These are phyloP conservation scores for Andrena trimmerana DNA, from an alignment of 2,888 invertebrate species.

Conservation along the genomic window DNA sequence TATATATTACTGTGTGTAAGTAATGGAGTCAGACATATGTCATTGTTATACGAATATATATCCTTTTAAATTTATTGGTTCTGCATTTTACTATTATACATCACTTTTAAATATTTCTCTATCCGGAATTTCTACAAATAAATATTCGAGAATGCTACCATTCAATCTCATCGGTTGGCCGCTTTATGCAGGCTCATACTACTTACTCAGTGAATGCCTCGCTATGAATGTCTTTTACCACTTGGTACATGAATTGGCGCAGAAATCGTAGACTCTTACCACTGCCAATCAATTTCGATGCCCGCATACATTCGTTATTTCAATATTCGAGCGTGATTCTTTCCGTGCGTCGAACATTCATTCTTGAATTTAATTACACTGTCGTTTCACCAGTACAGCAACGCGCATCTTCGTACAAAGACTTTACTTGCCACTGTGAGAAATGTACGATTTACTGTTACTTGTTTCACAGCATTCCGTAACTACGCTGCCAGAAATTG, in stretches of 20 bases:
- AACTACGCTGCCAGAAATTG: slow-evolving; percentile 8
- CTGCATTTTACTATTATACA: slow-evolving; percentile 1
- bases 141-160: background rate
- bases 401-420: background rate
- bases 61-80: slow-evolving; percentile 8
- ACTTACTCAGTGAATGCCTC: background rate
- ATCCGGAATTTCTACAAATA: background rate
- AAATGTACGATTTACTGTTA: slow-evolving; percentile 18
- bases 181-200: background rate
- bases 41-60: background rate
- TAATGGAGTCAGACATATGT: slow-evolving; percentile 15
- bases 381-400: background rate
- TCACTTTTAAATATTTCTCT: background rate
- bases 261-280: background rate
- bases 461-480: slow-evolving; percentile 6
- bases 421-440: slow-evolving; percentile 3
- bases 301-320: background rate
- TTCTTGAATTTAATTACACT: slow-evolving; percentile 19
- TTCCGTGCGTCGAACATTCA: slow-evolving; percentile 8
- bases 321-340: background rate
- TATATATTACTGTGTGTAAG: background rate
- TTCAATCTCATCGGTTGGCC: background rate
- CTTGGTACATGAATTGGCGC: background rate
- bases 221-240: background rate
- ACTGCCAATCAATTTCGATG: background rate